Evolutionary conservation across 2,797 vertebrate genomes (phyloP).

Genomic region (Hemitrygon akajei): DNA sequence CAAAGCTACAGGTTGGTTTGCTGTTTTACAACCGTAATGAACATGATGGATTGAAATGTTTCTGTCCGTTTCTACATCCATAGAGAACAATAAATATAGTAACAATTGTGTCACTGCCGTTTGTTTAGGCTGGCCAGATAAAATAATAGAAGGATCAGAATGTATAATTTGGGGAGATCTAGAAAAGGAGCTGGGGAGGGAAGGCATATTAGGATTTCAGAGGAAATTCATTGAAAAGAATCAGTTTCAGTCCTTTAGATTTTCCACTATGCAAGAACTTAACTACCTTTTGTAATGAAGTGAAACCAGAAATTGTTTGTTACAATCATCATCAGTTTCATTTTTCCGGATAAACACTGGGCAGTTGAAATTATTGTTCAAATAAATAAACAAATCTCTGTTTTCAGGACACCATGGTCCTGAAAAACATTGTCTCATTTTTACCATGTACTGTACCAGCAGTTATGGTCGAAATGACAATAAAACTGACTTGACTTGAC

Average conservation of each 20-base stretch:
- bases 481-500: too few species aligned
- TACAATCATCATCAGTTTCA: not conserved
- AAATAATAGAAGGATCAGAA: not conserved
- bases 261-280: not conserved
- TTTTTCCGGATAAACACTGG: not conserved
- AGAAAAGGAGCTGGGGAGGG: not conserved
- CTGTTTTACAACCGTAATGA: too few species aligned
- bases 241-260: not conserved
- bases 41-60: too few species aligned
- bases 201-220: not conserved
- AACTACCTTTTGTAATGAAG: not conserved
- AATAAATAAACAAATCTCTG: too few species aligned
- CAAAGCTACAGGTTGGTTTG: too few species aligned
- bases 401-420: too few species aligned
- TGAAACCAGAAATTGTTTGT: not conserved
- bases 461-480: too few species aligned
- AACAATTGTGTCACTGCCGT: not conserved
- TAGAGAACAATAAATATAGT: not conserved
- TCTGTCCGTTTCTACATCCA: too few species aligned
- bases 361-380: not conserved
- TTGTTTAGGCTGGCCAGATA: not conserved
- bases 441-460: too few species aligned
- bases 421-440: too few species aligned
- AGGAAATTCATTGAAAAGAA: not conserved
- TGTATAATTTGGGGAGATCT: not conserved